phyloP scores from a whole-genome alignment of 2,888 invertebrate species.

The Yponomeuta cagnagella region DNA sequence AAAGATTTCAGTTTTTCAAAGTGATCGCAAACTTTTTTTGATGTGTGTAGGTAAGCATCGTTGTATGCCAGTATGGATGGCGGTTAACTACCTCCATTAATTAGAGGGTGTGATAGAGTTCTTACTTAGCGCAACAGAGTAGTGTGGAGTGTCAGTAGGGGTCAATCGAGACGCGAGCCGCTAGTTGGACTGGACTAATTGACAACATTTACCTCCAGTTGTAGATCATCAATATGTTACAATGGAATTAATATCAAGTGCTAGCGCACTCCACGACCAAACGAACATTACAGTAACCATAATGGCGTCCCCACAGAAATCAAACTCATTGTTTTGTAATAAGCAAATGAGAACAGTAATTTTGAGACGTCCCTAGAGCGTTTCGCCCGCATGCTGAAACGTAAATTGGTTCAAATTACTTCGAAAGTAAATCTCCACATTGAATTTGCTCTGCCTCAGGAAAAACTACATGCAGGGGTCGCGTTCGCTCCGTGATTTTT shows the following conservation, averaged over 20 bases:
- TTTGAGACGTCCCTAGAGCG: background rate
- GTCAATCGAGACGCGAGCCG: conserved; percentile 9
- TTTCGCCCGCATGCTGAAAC: background rate
- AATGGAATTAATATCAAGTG: too few relatives aligned
- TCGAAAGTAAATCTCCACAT: background rate
- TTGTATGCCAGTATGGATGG: background rate
- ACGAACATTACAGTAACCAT: too few relatives aligned
- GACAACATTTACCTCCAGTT: conserved; percentile 19
- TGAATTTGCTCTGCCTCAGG: background rate
- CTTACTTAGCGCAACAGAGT: background rate
- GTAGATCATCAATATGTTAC: too few relatives aligned
- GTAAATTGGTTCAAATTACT: background rate
- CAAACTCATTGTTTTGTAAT: background rate
- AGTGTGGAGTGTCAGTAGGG: background rate
- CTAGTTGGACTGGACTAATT: background rate
- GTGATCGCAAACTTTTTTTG: too few relatives aligned
- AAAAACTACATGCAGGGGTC: background rate
- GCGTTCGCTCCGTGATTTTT: conserved; percentile 1
- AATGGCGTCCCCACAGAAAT: background rate
- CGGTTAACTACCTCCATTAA: too few relatives aligned
- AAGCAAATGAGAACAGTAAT: background rate
- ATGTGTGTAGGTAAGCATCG: background rate
- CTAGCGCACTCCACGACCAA: too few relatives aligned
- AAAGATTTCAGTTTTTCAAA: too few relatives aligned
- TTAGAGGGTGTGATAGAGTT: background rate